phyloP scores from a whole-genome alignment of 1,140 invertebrate genomes.

The Drosophila simulans region DNA sequence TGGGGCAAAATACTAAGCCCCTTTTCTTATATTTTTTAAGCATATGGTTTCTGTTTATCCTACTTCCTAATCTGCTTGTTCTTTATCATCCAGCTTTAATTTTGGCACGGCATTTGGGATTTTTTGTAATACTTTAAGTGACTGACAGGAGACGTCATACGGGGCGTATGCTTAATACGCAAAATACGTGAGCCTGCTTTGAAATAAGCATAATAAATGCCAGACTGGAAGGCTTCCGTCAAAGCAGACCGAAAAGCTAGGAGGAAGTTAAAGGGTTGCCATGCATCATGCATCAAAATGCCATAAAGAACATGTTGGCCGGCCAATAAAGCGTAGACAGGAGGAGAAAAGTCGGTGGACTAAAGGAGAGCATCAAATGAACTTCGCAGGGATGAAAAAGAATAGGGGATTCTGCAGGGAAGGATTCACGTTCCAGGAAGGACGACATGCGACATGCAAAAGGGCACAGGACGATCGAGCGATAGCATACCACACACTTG shows the following conservation, averaged over 20 bases:
- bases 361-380: constrained; percentile 56
- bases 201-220: constrained; percentile 77
- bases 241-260: constrained; percentile 19
- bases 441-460: constrained; percentile 55
- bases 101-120: background rate
- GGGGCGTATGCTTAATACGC: constrained; percentile 66
- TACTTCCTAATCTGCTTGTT: constrained; percentile 1
- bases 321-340: constrained; percentile 75
- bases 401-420: background rate
- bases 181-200: constrained; percentile 61
- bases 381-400: constrained; percentile 36
- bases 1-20: constrained; percentile 5
- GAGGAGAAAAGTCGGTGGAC: constrained; percentile 1
- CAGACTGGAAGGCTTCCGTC: constrained; percentile 36
- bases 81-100: constrained; percentile 21
- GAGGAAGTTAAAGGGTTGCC: constrained; percentile 63
- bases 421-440: constrained; percentile 48
- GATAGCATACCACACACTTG: constrained; percentile 33
- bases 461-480: constrained; percentile 58
- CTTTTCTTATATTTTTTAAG: constrained; percentile 18
- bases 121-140: constrained; percentile 43
- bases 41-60: too few species aligned
- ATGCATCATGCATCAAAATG: constrained; percentile 72
- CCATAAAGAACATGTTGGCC: constrained; percentile 73
- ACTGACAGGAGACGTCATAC: constrained; percentile 63